phyloP scores from a whole-genome alignment of 2,888 invertebrate genomes.

The Drosophila mimica region DNA sequence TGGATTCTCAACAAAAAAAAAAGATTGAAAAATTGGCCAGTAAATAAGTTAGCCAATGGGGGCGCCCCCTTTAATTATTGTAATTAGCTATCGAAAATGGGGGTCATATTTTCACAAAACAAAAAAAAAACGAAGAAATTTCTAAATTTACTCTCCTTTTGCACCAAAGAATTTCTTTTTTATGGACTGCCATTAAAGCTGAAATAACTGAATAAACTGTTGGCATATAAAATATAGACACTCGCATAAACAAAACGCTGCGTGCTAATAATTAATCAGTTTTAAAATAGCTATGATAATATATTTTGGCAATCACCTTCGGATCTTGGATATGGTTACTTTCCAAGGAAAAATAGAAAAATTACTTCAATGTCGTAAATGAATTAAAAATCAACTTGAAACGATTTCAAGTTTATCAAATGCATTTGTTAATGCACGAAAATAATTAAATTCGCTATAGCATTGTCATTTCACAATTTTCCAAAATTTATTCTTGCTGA shows the following conservation, averaged over 20 bases:
- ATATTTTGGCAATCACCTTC: conserved; percentile 50
- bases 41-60: conserved; percentile 16
- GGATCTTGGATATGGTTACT: conserved; percentile 41
- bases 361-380: conserved; percentile 48
- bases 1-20: conserved; percentile 21
- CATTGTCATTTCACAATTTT: conserved; percentile 39
- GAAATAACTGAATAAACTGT: conserved; percentile 34
- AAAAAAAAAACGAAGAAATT: background rate
- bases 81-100: conserved; percentile 4
- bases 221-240: conserved; percentile 21
- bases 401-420: conserved; percentile 16
- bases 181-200: conserved; percentile 31
- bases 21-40: conserved; percentile 27
- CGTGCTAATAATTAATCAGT: conserved; percentile 33
- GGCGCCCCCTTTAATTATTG: conserved; percentile 10
- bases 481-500: conserved; percentile 65
- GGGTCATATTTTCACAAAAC: background rate
- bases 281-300: conserved; percentile 46
- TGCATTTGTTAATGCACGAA: conserved; percentile 13
- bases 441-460: conserved; percentile 18
- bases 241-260: conserved; percentile 43
- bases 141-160: conserved; percentile 13
- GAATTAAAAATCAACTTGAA: conserved; percentile 44
- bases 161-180: conserved; percentile 18
- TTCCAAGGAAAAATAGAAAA: conserved; percentile 3